Evolutionary conservation across 2,888 invertebrate genomes (phyloP), one percentile per base, ranked within the genome.

Genomic region (Apodemia mormo): DNA sequence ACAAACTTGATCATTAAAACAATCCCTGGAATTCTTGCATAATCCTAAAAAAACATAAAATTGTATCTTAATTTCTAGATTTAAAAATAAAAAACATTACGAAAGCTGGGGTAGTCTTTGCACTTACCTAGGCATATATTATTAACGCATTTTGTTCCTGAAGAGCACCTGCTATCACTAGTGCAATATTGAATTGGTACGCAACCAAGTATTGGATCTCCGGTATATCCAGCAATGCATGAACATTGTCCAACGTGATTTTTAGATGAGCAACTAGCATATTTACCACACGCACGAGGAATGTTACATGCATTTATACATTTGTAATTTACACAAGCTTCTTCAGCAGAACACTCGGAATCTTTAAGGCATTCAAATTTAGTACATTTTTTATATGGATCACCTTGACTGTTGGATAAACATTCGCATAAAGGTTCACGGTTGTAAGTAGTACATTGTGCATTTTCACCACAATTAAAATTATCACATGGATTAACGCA

Each of bases 161-260:
- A 94, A 0, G 97, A 95, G 83, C 98, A 98, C 82, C 97, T 97
- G 58, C 92, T 94, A 76, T 98, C 97, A 70, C 94, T 94, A 66
- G 95, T 95, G 81, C 98, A 98, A 80, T 97, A 97, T 78, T 97
- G 97, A 68, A 98, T 94, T 1, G 96, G 94, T 40, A 96, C 95
- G 82, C 98, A 98, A 14, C 98, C 98, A 73, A 97, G 94, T 72
- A 96, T 96, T 12, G 98, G 97, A 87, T 98, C 97, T 40, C 98
- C 98, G 0, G 97, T 97, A 75, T 95, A 96, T 65, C 98, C 98
- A 37, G 97, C 94, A 77, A 96, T 94, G 83, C 98, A 98, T n/a
- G 95, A 94, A 82, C 98, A 98, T 54, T 96, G 93, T 0, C 97
- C 97, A 66, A 96, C 95, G 80, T 98, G 98, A 84, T 97, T 97